Evolutionary conservation across 2,888 invertebrate genomes (phyloP).

Genomic region (Sceliomorpha sp.): DNA sequence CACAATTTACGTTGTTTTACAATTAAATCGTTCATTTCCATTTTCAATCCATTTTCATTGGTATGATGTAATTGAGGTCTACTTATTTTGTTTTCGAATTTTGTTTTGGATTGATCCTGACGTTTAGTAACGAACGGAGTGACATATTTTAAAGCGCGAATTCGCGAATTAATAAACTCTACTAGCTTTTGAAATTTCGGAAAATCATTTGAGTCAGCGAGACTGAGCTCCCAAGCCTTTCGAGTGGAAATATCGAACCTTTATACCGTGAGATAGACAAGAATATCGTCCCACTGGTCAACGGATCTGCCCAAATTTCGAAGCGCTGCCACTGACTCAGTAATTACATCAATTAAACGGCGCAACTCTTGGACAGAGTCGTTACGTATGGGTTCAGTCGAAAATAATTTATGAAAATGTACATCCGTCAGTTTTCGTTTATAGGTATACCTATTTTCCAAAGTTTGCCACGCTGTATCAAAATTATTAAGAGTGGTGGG

Average conservation of each 20-base stretch:
- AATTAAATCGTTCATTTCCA: no score
- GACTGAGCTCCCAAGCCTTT: conserved; percentile 5
- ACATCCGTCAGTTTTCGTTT: no score
- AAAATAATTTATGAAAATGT: no score
- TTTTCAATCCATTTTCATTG: neutral
- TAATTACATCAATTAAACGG: no score
- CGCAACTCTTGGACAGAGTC: no score
- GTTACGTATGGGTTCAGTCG: no score
- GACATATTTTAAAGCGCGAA: conserved; percentile 6
- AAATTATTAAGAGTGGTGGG: no score
- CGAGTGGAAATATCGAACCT: conserved; percentile 2
- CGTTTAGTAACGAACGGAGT: neutral
- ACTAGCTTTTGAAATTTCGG: neutral
- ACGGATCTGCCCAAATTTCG: neutral
- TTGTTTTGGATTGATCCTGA: neutral
- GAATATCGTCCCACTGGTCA: conserved; percentile 5
- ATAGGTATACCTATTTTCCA: no score
- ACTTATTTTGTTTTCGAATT: no score
- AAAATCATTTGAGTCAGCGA: conserved; percentile 1
- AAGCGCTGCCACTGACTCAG: no score
- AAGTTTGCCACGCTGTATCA: no score
- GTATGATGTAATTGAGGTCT: neutral
- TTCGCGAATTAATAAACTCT: conserved; percentile 1
- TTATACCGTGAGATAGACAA: neutral
- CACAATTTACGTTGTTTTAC: no score